Base-by-base conservation (phyloP, 2,113 vertebrate genomes). In the Aplodontia rufa region DNA sequence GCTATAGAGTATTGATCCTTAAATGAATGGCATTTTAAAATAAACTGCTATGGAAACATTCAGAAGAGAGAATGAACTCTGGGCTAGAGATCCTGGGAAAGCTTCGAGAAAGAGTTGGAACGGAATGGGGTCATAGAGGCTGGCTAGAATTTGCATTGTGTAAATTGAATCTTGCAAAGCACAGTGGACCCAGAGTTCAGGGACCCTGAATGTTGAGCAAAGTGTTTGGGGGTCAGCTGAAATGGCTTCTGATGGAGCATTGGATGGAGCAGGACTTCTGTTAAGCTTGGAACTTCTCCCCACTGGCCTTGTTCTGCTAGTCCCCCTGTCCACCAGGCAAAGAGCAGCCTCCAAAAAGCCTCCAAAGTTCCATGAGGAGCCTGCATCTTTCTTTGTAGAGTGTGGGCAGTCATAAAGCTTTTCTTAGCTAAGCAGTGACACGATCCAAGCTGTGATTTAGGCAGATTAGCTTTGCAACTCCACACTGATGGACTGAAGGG, bases 361-460 rank as follows among this genome's bases (percentile, higher is more conserved):
- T 76, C 76, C 80, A 17, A n/a, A 71, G 84, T 87, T 92, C 87
- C 58, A 24, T 58, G 49, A 91, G 66, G 80, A 92, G 51, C 45
- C 71, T 92, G 71, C 8, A 24, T 89, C 75, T 96, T 96, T 93
- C 95, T 95, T 91, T 93, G 75, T 40, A 86, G 79, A 94, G 87
- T 51, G 79, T 93, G 79, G 95, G 96, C 83, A 93, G 90, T 92
- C 75, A 58, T 66, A 87, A 89, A 72, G 94, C 95, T 96, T 96
- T 97, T 97, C 96, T 95, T 95, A 97, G 96, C 90, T 92, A 95
- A 66, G 66, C 80, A 95, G 84, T 92, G 90, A 92, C 90, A 97
- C 80, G 71, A 93, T 95, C 90, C 96, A 97, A 95, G 93, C 95
- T 97, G 97, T 95, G 93, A 97, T 93, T 89, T 94, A 91, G 71